Conservation (phyloP, 1,140 invertebrate genomes). For the Bombyx mandarina region DNA sequence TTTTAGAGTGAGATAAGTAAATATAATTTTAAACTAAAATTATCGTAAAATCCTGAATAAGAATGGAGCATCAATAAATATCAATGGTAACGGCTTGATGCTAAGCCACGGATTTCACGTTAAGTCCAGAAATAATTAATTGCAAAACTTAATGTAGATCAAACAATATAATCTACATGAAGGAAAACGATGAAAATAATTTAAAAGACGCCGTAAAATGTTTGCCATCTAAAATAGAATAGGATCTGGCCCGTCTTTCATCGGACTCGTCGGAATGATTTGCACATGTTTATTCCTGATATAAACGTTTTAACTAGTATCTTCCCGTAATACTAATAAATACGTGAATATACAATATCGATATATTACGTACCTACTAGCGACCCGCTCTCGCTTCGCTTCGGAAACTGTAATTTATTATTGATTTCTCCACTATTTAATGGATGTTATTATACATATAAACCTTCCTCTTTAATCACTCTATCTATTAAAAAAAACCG, state of each 20-base stretch:
- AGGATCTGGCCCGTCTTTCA: conserved; percentile 6
- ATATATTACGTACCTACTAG: too few species aligned
- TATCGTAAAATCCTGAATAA: conserved; percentile 40
- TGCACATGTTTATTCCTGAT: background rate
- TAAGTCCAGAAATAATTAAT: background rate
- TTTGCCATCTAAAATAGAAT: conserved; percentile 8
- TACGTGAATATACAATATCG: too few species aligned
- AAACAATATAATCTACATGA: background rate
- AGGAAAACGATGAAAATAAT: conserved; percentile 5
- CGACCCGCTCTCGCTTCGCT: too few species aligned
- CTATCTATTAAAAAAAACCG: too few species aligned
- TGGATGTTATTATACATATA: too few species aligned
- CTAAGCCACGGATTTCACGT: too few species aligned
- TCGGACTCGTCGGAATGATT: conserved; percentile 5
- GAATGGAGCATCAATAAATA: background rate
- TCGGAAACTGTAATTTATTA: too few species aligned
- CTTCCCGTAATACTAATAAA: too few species aligned
- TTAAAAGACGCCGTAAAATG: conserved; percentile 5
- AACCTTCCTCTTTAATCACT: too few species aligned
- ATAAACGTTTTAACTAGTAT: too few species aligned
- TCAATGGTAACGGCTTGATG: conserved; percentile 3
- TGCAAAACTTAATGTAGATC: background rate
- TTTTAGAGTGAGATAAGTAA: conserved; percentile 22
- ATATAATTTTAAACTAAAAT: conserved; percentile 63
- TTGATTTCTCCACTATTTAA: too few species aligned